Evolutionary conservation across 1,140 invertebrate genomes (phyloP).

Genomic region (Asobara japonica): DNA sequence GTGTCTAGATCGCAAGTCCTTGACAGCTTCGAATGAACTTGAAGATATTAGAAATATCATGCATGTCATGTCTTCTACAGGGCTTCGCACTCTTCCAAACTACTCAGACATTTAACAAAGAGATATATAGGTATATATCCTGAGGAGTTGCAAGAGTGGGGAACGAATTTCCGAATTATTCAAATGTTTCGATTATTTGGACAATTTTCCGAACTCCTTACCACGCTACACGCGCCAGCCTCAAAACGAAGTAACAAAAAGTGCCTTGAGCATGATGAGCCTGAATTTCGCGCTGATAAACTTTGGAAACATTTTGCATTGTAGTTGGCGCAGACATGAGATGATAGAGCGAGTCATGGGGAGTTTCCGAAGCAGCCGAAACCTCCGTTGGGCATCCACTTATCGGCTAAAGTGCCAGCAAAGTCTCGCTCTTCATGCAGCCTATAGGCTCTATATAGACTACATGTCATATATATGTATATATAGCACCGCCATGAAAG

Average conservation of each 20-base stretch:
- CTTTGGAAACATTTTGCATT: constrained; percentile 52
- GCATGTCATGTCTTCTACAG: not conserved
- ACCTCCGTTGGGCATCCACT: constrained; percentile 38
- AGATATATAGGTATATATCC: too few relatives aligned
- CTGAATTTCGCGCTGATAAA: constrained; percentile 38
- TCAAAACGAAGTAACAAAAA: not conserved
- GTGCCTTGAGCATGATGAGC: not conserved
- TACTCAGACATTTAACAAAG: not conserved
- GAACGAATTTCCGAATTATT: too few relatives aligned
- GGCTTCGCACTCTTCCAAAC: not conserved
- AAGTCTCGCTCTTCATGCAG: constrained; percentile 46
- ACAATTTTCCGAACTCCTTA: too few relatives aligned
- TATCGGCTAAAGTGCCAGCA: constrained; percentile 56
- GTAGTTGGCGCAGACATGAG: constrained; percentile 33
- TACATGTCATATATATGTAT: not conserved
- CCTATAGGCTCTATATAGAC: not conserved
- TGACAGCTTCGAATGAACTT: not conserved
- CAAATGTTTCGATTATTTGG: too few relatives aligned
- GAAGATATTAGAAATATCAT: not conserved
- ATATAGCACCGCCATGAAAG: constrained; percentile 36
- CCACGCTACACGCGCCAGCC: too few relatives aligned
- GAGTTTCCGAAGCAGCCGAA: constrained; percentile 43
- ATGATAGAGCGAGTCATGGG: constrained; percentile 39
- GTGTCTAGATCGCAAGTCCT: constrained; percentile 27
- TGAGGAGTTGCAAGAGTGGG: too few relatives aligned